Conservation (phyloP, 2,888 invertebrate genomes). For the Bombyx huttoni region DNA sequence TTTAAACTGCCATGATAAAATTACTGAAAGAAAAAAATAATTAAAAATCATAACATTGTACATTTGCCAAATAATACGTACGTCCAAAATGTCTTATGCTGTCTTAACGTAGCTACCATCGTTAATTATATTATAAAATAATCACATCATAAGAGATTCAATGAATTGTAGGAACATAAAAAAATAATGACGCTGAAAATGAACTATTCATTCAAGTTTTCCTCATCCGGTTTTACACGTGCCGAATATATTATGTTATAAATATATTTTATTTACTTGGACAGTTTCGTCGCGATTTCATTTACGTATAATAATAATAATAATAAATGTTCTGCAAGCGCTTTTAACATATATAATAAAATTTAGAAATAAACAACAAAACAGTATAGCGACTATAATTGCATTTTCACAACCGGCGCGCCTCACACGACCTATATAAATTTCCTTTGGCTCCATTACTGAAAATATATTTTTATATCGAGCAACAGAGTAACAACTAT, state of each 20-base stretch:
- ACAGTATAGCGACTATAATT: slow-evolving; percentile 18
- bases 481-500: slow-evolving; percentile 5
- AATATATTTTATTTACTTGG: slow-evolving; percentile 2
- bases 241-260: neutral
- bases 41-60: neutral
- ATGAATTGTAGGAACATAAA: slow-evolving; percentile 32
- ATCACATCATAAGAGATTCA: slow-evolving; percentile 36
- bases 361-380: slow-evolving; percentile 55
- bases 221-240: neutral
- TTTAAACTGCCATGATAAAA: neutral
- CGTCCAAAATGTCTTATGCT: neutral
- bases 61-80: neutral
- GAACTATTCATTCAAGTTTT: neutral
- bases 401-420: slow-evolving; percentile 50
- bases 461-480: slow-evolving; percentile 9
- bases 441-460: slow-evolving; percentile 43
- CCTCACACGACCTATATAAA: slow-evolving; percentile 32
- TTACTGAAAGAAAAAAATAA: neutral
- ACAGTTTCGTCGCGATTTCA: neutral
- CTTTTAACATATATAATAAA: slow-evolving; percentile 47
- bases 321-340: neutral
- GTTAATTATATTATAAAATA: slow-evolving; percentile 14
- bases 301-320: neutral
- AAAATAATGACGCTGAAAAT: slow-evolving; percentile 9
- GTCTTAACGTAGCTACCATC: slow-evolving; percentile 3